These are phyloP conservation scores for Orchesella flavescens DNA, from an alignment of 2,888 invertebrate genomes.

Conservation along the genomic window DNA sequence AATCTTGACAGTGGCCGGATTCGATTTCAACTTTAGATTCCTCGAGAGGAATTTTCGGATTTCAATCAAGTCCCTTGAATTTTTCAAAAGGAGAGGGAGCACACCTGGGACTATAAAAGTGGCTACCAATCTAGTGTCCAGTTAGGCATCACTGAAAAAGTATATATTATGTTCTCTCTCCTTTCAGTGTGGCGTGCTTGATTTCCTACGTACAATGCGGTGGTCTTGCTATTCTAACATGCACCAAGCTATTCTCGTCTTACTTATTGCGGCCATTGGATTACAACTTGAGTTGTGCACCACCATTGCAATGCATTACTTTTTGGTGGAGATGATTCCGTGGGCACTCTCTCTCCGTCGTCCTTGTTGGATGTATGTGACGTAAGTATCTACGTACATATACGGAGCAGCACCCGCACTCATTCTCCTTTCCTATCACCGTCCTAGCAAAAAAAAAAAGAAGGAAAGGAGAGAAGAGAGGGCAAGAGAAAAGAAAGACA, in stretches of 20 bases:
- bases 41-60: conserved; percentile 66
- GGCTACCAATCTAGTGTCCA: conserved; percentile 63
- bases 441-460: conserved; percentile 10
- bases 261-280: conserved; percentile 54
- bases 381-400: not conserved
- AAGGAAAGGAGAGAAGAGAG: conserved; percentile 29
- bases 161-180: conserved; percentile 11
- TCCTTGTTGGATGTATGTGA: conserved; percentile 5
- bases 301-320: not conserved
- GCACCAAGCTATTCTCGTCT: conserved; percentile 47
- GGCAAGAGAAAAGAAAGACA: too few relatives aligned
- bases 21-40: conserved; percentile 63
- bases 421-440: conserved; percentile 31
- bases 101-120: conserved; percentile 67
- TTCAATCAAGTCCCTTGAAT: conserved; percentile 66
- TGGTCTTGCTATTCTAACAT: not conserved
- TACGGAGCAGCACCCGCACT: conserved; percentile 1
- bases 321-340: not conserved
- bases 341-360: conserved; percentile 15
- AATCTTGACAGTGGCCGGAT: conserved; percentile 64
- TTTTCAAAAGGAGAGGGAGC: conserved; percentile 62
- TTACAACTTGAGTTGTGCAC: conserved; percentile 26
- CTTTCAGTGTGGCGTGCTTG: conserved; percentile 24
- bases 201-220: not conserved
- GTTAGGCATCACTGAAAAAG: conserved; percentile 36